Conservation (phyloP, 2,888 invertebrate species). For the Muscina levida region DNA sequence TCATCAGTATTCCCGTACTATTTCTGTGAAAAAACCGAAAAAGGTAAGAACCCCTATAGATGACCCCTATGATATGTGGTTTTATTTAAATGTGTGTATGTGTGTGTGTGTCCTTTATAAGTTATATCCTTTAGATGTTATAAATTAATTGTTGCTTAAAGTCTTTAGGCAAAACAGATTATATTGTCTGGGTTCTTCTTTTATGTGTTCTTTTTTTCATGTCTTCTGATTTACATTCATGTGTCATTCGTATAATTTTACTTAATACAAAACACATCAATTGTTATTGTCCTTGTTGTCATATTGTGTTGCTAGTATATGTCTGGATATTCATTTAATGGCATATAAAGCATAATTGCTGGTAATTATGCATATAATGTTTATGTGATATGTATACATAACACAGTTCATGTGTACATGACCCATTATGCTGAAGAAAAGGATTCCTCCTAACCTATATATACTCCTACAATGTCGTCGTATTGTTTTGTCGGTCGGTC, state of each 20-base stretch:
- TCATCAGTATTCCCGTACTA: slow-evolving; percentile 76
- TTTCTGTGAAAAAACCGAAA: slow-evolving; percentile 74
- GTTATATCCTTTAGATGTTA: background rate
- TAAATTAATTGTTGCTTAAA: background rate
- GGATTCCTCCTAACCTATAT: background rate
- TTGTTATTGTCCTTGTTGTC: background rate
- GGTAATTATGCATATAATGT: too few relatives aligned
- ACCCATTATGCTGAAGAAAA: background rate
- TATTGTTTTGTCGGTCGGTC: slow-evolving; percentile 25
- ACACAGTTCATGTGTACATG: too few relatives aligned
- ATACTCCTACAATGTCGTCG: background rate
- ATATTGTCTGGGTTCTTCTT: background rate
- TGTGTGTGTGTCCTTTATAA: background rate
- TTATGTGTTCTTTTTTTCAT: background rate
- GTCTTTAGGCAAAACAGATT: background rate
- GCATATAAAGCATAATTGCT: too few relatives aligned
- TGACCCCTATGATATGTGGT: background rate
- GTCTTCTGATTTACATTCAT: background rate
- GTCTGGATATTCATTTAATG: too few relatives aligned
- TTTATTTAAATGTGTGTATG: too few relatives aligned
- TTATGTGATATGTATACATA: too few relatives aligned
- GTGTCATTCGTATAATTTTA: background rate
- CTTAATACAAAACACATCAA: too few relatives aligned
- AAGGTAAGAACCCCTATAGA: slow-evolving; percentile 70
- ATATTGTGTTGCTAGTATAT: background rate